Base-by-base conservation (phyloP, 2,113 vertebrate genomes). In the Ageneiosus marmoratus region DNA sequence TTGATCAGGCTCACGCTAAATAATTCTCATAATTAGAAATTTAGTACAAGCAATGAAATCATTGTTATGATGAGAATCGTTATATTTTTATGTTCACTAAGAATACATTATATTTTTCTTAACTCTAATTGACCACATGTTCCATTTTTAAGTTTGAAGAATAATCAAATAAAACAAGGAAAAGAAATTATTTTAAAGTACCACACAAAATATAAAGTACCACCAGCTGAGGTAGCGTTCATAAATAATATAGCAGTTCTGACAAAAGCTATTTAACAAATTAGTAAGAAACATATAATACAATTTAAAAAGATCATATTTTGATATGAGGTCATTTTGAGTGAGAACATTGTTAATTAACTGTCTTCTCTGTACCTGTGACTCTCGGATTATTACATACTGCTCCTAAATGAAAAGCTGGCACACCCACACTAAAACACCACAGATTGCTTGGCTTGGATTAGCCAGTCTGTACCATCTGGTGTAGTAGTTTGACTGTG, bases 401-500 rank as follows among this genome's bases (percentile, higher is more conserved):
- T 72, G 63, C 77, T 79, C 24, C 32, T 79, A 56, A 81, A 77
- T 77, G 75, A 63, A 44, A 55, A 37, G 77, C 55, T 81, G 50
- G 85, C 63, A 84, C 5, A 80, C 60, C 60, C 44, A 34, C 41
- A 27, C 22, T 13, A 22, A 29, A 20, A 24, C 37, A 46, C 51
- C 78, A 67, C 84, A 80, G 76, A 92, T 93, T 92, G 92, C 88
- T 88, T 86, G 84, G 75, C 86, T 85, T 85, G 88, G 89, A 87
- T 90, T 79, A 89, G 90, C 87, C 90, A 88, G 86, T 88, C 88
- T 85, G 69, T 89, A 86, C 91, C 91, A 93, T 93, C 93, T 92
- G 92, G 84, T 74, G 84, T 76, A 88, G 83, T 89, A 85, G 81
- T 81, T 87, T 88, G 90, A 90, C 89, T 88, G 87, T 90, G 88